A percentile compares a stretch with the other conserved stretches of the same genome.
phyloP scores from a whole-genome alignment of 2,888 invertebrate species.

The Sympetrum striolatum region DNA sequence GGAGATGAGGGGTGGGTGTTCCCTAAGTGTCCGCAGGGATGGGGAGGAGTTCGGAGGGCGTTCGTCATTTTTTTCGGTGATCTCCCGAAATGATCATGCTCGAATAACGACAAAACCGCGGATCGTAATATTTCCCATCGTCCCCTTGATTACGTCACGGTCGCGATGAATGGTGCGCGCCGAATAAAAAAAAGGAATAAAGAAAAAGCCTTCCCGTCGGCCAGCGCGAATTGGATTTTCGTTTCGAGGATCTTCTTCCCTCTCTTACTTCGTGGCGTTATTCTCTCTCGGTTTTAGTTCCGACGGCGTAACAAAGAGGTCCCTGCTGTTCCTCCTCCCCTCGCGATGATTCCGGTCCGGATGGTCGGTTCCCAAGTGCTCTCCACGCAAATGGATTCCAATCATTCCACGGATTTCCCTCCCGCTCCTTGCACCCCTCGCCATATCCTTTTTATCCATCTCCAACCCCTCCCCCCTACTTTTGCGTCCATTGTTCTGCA shows the following conservation, averaged over 20 bases:
- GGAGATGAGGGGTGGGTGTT: background rate
- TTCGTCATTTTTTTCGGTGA: background rate
- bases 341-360: background rate
- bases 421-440: background rate
- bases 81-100: conserved; percentile 33
- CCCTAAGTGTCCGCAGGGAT: background rate
- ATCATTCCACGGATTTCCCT: conserved; percentile 16
- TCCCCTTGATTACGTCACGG: conserved; percentile 35
- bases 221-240: conserved; percentile 4
- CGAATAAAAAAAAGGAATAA: background rate
- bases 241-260: background rate
- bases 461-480: background rate
- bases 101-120: conserved; percentile 13
- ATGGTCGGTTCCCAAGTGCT: conserved; percentile 16
- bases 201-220: background rate
- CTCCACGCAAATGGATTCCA: conserved; percentile 33
- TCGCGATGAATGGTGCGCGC: conserved; percentile 7
- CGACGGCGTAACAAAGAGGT: conserved; percentile 23
- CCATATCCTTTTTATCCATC: background rate
- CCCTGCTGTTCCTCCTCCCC: background rate
- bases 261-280: background rate
- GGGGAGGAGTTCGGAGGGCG: background rate
- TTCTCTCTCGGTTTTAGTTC: conserved; percentile 11
- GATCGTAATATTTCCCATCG: conserved; percentile 27
- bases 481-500: conserved; percentile 14